A percentile compares a stretch with the other conserved stretches of the same genome.
These are phyloP conservation scores for Sylvicola cinctus DNA, from an alignment of 2,888 invertebrate genomes.

Conservation along the genomic window DNA sequence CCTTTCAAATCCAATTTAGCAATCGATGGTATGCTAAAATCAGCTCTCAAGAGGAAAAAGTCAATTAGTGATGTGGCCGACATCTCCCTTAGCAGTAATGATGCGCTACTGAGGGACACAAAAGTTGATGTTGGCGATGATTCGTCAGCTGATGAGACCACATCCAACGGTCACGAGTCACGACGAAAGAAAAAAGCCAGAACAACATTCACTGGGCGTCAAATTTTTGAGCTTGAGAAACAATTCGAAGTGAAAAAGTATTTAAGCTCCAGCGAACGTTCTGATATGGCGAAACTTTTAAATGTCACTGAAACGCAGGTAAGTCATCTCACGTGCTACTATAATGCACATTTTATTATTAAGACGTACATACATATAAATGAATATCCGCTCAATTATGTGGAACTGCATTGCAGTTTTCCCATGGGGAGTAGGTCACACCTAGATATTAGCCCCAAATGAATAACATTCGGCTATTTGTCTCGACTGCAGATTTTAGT, in stretches of 20 bases:
- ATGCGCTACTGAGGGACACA: too few relatives aligned
- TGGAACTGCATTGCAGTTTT: not conserved
- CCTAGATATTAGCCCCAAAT: too few relatives aligned
- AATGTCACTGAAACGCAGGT: slow-evolving; percentile 96
- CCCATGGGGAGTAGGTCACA: too few relatives aligned
- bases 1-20: too few relatives aligned
- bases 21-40: too few relatives aligned
- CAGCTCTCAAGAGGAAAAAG: too few relatives aligned
- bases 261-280: slow-evolving; percentile 79
- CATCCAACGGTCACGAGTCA: slow-evolving; percentile 32
- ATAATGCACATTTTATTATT: too few relatives aligned
- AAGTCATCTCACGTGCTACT: slow-evolving; percentile 16
- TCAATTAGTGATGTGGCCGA: too few relatives aligned
- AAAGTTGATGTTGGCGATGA: too few relatives aligned
- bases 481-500: too few relatives aligned
- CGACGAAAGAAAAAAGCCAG: slow-evolving; percentile 68
- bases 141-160: slow-evolving; percentile 25
- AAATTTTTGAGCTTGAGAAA: slow-evolving; percentile 92
- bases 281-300: slow-evolving; percentile 83
- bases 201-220: slow-evolving; percentile 86
- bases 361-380: not conserved
- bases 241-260: slow-evolving; percentile 94
- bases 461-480: too few relatives aligned
- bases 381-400: not conserved
- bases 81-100: too few relatives aligned